phyloP scores from a whole-genome alignment of 2,797 vertebrate species.

The Etheostoma nigrum region DNA sequence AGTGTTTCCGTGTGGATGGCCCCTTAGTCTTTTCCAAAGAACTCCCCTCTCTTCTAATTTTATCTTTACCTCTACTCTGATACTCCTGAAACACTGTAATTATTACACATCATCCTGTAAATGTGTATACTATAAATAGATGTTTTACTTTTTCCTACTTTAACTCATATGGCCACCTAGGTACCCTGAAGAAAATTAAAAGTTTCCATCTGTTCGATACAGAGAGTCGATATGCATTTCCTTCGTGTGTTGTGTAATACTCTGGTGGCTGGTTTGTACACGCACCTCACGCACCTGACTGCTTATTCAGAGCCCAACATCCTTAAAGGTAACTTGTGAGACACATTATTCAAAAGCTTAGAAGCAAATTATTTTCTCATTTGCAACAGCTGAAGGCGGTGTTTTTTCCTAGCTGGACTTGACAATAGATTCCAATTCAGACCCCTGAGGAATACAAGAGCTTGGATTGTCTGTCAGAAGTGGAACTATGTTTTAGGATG shows the following conservation, averaged over 20 bases:
- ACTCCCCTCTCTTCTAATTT: slow-evolving; percentile 1
- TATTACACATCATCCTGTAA: slow-evolving; percentile 72
- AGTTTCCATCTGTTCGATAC: slow-evolving; percentile 64
- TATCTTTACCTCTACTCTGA: slow-evolving; percentile 2
- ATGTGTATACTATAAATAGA: slow-evolving; percentile 6
- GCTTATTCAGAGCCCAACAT: slow-evolving; percentile 52
- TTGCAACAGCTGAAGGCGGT: slow-evolving; percentile 52
- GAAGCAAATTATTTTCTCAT: slow-evolving; percentile 62
- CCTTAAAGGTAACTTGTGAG: slow-evolving; percentile 59
- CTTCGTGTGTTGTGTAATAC: slow-evolving; percentile 50
- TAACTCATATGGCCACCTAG: slow-evolving; percentile 33
- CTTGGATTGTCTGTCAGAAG: slow-evolving; percentile 41
- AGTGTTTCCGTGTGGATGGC: too few relatives aligned
- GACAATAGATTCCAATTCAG: slow-evolving; percentile 32
- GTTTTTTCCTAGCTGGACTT: slow-evolving; percentile 29
- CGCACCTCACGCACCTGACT: slow-evolving; percentile 41
- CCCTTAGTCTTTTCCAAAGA: background rate
- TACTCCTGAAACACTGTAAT: slow-evolving; percentile 21
- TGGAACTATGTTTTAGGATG: slow-evolving; percentile 43
- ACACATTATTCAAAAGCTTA: slow-evolving; percentile 66
- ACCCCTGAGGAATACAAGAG: slow-evolving; percentile 27
- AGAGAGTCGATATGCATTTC: slow-evolving; percentile 49
- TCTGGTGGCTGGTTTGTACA: slow-evolving; percentile 45
- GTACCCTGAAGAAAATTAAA: slow-evolving; percentile 57
- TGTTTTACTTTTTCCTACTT: slow-evolving; percentile 9